These are phyloP conservation scores for Lepisosteus oculatus DNA, from an alignment of 2,113 vertebrate genomes.

Conservation along the genomic window DNA sequence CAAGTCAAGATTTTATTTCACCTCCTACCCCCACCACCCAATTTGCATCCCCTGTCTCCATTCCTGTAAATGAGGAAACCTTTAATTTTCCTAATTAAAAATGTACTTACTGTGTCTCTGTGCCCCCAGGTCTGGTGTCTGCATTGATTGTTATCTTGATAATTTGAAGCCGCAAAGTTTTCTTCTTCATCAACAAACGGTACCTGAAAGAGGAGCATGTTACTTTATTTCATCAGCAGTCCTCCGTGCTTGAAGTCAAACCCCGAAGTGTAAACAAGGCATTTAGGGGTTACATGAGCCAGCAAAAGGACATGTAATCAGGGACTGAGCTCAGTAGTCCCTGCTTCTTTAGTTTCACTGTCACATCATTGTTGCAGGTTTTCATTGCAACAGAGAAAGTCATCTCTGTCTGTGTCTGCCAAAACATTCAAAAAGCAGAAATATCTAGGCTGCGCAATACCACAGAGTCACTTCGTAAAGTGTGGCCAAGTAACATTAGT, in stretches of 20 bases:
- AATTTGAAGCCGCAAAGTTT: not conserved
- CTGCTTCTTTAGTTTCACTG: constrained; percentile 48
- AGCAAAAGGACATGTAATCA: constrained; percentile 58
- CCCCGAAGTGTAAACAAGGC: constrained; percentile 65
- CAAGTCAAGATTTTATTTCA: constrained; percentile 1
- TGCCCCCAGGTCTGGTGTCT: too few species aligned
- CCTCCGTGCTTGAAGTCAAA: constrained; percentile 29
- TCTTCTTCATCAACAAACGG: too few species aligned
- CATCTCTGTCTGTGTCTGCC: not conserved
- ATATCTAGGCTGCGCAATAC: too few species aligned
- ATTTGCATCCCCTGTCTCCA: not conserved
- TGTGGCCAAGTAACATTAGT: too few species aligned
- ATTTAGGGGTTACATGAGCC: constrained; percentile 62
- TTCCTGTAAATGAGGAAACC: not conserved
- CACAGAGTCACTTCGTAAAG: too few species aligned
- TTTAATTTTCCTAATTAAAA: constrained; percentile 5
- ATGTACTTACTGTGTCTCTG: not conserved
- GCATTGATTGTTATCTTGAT: not conserved
- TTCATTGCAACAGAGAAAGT: constrained; percentile 20
- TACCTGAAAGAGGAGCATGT: not conserved
- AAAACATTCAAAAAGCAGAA: too few species aligned
- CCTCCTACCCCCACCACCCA: not conserved
- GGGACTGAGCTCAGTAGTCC: constrained; percentile 60
- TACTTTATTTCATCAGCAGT: not conserved
- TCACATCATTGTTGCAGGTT: constrained; percentile 34